These are phyloP conservation scores for Amphilophus citrinellus DNA, from an alignment of 2,113 vertebrate genomes.

Conservation along the genomic window DNA sequence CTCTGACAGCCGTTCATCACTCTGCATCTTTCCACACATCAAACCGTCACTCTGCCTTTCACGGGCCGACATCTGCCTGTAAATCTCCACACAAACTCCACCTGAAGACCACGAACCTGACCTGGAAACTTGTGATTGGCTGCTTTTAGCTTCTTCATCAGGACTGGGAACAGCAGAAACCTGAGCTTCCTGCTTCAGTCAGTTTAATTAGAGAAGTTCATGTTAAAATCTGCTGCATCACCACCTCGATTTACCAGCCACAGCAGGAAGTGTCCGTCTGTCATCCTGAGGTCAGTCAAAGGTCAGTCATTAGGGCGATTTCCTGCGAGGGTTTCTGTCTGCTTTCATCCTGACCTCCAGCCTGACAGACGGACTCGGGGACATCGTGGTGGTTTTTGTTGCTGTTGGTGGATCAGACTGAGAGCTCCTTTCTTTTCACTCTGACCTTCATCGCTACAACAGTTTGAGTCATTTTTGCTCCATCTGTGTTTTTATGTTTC, in stretches of 20 bases:
- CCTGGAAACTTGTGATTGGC: not conserved
- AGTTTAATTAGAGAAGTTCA: no score
- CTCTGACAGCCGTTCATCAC: slow-evolving; percentile 25
- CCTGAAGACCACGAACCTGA: not conserved
- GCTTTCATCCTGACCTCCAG: not conserved
- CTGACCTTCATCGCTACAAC: no score
- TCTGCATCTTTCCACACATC: slow-evolving; percentile 20
- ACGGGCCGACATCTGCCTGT: not conserved
- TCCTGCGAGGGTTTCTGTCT: not conserved
- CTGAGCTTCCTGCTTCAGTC: not conserved
- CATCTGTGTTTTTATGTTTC: not conserved
- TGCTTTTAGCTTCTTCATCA: not conserved
- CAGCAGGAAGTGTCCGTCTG: not conserved
- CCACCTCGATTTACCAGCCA: not conserved
- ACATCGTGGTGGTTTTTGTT: not conserved
- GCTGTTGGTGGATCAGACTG: not conserved
- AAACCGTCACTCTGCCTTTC: slow-evolving; percentile 23
- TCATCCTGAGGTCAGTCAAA: not conserved
- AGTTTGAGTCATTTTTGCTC: no score
- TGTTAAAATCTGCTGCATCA: not conserved
- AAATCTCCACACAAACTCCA: slow-evolving; percentile 8
- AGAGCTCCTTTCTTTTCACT: not conserved
- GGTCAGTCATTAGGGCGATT: not conserved
- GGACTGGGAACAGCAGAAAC: not conserved
- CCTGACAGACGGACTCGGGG: no score